Evolutionary conservation across 2,113 vertebrate species (phyloP).

Genomic region (Girardinichthys multiradiatus): DNA sequence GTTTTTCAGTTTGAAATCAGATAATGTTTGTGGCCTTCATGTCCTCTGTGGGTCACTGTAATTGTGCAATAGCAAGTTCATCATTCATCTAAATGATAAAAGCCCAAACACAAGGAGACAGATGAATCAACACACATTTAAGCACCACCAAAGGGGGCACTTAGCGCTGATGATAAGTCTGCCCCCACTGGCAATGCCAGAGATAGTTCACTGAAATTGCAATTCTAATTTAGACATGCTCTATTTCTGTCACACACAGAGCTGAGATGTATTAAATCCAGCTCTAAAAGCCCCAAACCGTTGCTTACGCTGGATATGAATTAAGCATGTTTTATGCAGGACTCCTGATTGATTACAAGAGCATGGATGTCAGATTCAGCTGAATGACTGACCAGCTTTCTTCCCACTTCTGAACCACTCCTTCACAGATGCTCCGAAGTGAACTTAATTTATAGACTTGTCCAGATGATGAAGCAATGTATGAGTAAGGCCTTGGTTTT

Average conservation of each 20-base stretch:
- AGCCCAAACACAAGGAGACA: slow-evolving; percentile 23
- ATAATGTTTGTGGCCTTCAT: slow-evolving; percentile 2
- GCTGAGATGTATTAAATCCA: slow-evolving; percentile 47
- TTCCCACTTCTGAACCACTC: slow-evolving; percentile 26
- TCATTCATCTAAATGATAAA: background rate
- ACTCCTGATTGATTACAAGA: slow-evolving; percentile 23
- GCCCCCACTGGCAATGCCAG: slow-evolving; percentile 30
- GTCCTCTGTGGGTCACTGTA: slow-evolving; percentile 38
- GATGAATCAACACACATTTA: slow-evolving; percentile 16
- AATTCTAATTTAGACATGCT: slow-evolving; percentile 55
- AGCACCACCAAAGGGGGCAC: slow-evolving; percentile 5
- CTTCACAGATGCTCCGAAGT: slow-evolving; percentile 43
- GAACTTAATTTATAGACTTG: slow-evolving; percentile 59
- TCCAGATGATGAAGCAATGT: slow-evolving; percentile 49
- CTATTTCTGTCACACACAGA: slow-evolving; percentile 54
- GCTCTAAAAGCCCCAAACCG: slow-evolving; percentile 29
- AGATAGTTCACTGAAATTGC: slow-evolving; percentile 60
- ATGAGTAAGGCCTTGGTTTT: slow-evolving; percentile 45
- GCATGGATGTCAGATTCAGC: slow-evolving; percentile 40
- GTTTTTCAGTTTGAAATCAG: background rate
- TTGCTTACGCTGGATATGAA: slow-evolving; percentile 45
- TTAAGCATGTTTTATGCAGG: slow-evolving; percentile 30
- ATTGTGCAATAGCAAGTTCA: slow-evolving; percentile 24
- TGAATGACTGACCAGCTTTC: slow-evolving; percentile 29
- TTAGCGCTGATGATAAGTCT: slow-evolving; percentile 40